A percentile compares a stretch with the other conserved stretches of the same genome.
phyloP scores from a whole-genome alignment of 2,113 vertebrate species.

The Brachionichthys hirsutus region DNA sequence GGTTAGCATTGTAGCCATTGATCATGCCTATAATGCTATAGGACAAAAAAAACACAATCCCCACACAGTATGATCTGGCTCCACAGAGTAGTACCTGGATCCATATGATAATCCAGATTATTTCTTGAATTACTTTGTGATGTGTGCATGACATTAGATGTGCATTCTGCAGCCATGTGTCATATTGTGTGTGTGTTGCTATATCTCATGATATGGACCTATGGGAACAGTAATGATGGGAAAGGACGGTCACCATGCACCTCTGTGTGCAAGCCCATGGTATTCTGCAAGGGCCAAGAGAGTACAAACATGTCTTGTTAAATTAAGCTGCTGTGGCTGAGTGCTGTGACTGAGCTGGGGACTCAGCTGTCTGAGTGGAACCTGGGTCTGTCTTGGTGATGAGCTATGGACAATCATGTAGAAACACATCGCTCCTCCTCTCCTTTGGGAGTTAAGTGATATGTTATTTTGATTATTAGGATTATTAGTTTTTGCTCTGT shows the following conservation, averaged over 20 bases:
- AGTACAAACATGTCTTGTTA: constrained; percentile 70
- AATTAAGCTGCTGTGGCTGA: constrained; percentile 68
- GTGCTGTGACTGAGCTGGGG: constrained; percentile 64
- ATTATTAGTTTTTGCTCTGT: background rate
- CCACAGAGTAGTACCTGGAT: no score
- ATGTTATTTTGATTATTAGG: constrained; percentile 4
- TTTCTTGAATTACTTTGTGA: background rate
- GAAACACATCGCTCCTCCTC: constrained; percentile 40
- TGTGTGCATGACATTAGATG: constrained; percentile 23
- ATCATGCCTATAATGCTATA: no score
- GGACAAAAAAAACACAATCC: no score
- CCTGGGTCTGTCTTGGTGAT: constrained; percentile 52
- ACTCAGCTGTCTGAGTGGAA: constrained; percentile 67
- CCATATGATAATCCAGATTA: no score
- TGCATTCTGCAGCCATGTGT: constrained; percentile 20
- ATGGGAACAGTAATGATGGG: constrained; percentile 52
- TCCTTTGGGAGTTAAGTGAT: constrained; percentile 47
- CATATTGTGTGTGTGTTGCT: constrained; percentile 35
- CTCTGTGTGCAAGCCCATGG: constrained; percentile 48
- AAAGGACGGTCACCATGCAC: constrained; percentile 49
- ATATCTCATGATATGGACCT: constrained; percentile 45
- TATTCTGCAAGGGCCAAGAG: constrained; percentile 61
- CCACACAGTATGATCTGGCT: no score
- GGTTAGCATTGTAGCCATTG: no score
- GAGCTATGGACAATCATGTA: constrained; percentile 45